Evolutionary conservation across 1,140 invertebrate species (phyloP).

Genomic region (Lepidostoma basale): DNA sequence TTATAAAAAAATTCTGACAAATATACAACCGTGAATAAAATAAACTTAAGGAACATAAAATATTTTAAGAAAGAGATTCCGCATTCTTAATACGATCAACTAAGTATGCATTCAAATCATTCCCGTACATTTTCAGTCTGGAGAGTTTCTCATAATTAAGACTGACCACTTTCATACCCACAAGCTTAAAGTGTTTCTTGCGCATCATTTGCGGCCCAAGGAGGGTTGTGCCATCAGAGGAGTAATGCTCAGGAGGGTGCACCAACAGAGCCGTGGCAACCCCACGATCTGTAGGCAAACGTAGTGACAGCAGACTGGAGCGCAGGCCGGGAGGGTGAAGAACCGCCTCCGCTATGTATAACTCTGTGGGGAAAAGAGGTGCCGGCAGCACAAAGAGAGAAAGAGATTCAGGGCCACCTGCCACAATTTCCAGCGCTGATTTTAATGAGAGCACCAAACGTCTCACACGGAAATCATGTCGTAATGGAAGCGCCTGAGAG

Average conservation of each 20-base stretch:
- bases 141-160: constrained; percentile 63
- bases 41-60: too few species aligned
- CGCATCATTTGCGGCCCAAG: constrained; percentile 70
- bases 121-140: constrained; percentile 54
- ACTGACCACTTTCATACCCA: constrained; percentile 69
- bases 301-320: constrained; percentile 56
- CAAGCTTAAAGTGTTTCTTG: constrained; percentile 64
- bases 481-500: constrained; percentile 55
- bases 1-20: neutral
- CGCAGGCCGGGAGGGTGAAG: constrained; percentile 59
- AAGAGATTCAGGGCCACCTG: constrained; percentile 56
- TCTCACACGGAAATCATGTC: constrained; percentile 62
- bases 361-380: constrained; percentile 62
- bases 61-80: too few species aligned
- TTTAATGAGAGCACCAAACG: constrained; percentile 61
- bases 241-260: constrained; percentile 71
- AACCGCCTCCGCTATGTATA: constrained; percentile 69
- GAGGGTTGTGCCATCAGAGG: constrained; percentile 59
- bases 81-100: constrained; percentile 49
- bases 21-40: too few species aligned
- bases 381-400: constrained; percentile 61
- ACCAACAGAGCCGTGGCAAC: constrained; percentile 65
- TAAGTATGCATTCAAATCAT: constrained; percentile 56
- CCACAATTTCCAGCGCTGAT: constrained; percentile 53
- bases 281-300: constrained; percentile 52